Conservation (phyloP, 2,113 vertebrate species). For the Balaeniceps rex region DNA sequence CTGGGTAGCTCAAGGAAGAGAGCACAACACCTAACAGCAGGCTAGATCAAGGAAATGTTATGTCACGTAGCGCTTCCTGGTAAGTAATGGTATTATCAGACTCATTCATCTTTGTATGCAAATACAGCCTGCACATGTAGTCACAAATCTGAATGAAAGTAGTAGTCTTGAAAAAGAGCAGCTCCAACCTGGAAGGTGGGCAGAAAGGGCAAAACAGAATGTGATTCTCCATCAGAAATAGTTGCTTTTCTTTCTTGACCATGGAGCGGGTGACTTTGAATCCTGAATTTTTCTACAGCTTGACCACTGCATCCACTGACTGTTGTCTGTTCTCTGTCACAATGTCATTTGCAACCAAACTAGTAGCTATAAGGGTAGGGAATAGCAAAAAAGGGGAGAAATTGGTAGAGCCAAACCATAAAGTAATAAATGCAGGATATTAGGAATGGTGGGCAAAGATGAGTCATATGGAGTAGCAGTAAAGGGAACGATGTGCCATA, state of each 20-base stretch:
- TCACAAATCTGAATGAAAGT: not conserved
- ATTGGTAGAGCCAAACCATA: not conserved
- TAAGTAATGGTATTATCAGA: constrained; percentile 17
- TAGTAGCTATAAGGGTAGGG: not conserved
- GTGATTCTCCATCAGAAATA: not conserved
- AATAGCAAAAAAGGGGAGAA: not conserved
- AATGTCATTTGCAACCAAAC: not conserved
- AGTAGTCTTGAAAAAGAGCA: not conserved
- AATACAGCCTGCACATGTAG: not conserved
- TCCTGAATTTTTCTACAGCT: not conserved
- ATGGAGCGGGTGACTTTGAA: not conserved
- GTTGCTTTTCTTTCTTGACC: not conserved
- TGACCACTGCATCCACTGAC: not conserved
- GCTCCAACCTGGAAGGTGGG: not conserved
- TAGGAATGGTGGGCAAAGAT: not conserved
- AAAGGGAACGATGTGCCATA: not conserved
- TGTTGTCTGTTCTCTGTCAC: not conserved
- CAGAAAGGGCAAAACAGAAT: not conserved
- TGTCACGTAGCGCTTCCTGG: constrained; percentile 46
- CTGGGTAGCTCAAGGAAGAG: not conserved
- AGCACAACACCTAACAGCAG: not conserved
- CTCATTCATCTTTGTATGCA: constrained; percentile 12
- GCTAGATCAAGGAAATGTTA: constrained; percentile 47
- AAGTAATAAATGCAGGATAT: not conserved
- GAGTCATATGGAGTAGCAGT: not conserved